Base-by-base conservation (phyloP, 1,140 invertebrate genomes). In the Lepidurus couesii region DNA sequence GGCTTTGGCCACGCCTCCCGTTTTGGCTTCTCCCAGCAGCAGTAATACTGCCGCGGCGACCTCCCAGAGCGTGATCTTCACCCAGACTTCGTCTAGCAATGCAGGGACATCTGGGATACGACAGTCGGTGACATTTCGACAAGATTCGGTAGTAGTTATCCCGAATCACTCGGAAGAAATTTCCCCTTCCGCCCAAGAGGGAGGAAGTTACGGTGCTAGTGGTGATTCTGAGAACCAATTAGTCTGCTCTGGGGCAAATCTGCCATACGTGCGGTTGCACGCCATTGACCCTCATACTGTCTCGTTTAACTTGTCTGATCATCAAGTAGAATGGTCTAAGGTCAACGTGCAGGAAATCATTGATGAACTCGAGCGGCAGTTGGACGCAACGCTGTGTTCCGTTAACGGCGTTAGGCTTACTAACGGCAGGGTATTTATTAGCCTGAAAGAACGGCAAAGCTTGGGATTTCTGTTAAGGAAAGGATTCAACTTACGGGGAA, bases 321-420 rank as follows among this genome's bases (percentile, higher is more conserved):
- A 73, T n/a, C 42, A 81, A 24, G 79, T 53, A 73, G 76, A 11
- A 42, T 82, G 53, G 45, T 78, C 78, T 78, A 83, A 83, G 73
- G 81, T 85, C 16, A 81, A 78, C 10, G 83, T 83, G 26, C 84
- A 84, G 79, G 83, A 85, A 75, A 81, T 85, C 11, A 85, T 85
- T 80, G 85, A 85, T 80, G 83, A 84, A 75, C 79, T 85, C 26
- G 85, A 85, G 73, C 80, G 80, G 44, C 84, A 85, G 75, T 83
- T 84, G 47, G 84, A 84, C 45, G 77, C 82, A 26, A 82, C 81
- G 21, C 79, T 85, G 16, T 81, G 82, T 53, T 80, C 81, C 26
- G 82, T 85, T 45, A 79, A 81, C 26, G 84, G 84, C 9, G 84
- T 85, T 10, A 81, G 84, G 11, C 80, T 85, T 9, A 83, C 81